Conservation (phyloP, 92 coral and sea anemone genomes). For the Siderastrea radians region DNA sequence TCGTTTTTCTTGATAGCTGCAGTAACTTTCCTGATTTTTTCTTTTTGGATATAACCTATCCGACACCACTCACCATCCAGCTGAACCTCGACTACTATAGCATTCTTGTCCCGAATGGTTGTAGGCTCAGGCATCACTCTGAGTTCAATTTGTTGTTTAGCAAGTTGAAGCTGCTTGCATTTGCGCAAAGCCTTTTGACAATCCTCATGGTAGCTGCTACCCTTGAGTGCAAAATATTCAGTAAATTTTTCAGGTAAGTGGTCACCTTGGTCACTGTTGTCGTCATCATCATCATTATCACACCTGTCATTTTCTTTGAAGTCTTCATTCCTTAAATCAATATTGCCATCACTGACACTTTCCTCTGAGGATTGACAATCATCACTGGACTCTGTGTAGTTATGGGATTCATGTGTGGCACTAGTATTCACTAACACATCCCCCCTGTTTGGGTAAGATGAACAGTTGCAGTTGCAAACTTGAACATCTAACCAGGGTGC, state of each 20-base stretch:
- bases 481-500: slow-evolving; percentile 31
- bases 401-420: neutral
- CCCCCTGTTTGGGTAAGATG: neutral
- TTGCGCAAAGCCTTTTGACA: slow-evolving; percentile 30
- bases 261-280: too few species aligned
- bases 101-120: slow-evolving; percentile 50
- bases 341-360: neutral
- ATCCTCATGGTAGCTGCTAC: slow-evolving; percentile 43
- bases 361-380: neutral
- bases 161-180: slow-evolving; percentile 22
- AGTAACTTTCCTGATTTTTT: slow-evolving; percentile 14
- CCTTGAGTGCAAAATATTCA: slow-evolving; percentile 31
- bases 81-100: slow-evolving; percentile 14
- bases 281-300: neutral
- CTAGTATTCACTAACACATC: neutral
- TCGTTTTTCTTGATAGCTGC: slow-evolving; percentile 6
- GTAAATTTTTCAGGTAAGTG: slow-evolving; percentile 1
- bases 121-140: slow-evolving; percentile 22
- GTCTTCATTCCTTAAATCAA: too few species aligned
- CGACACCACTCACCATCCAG: neutral
- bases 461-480: slow-evolving; percentile 27
- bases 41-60: slow-evolving; percentile 35
- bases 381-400: slow-evolving; percentile 5
- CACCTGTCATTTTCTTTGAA: neutral
- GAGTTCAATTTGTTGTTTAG: neutral